Conservation (phyloP, 2,113 vertebrate species). For the Antidorcas marsupialis region DNA sequence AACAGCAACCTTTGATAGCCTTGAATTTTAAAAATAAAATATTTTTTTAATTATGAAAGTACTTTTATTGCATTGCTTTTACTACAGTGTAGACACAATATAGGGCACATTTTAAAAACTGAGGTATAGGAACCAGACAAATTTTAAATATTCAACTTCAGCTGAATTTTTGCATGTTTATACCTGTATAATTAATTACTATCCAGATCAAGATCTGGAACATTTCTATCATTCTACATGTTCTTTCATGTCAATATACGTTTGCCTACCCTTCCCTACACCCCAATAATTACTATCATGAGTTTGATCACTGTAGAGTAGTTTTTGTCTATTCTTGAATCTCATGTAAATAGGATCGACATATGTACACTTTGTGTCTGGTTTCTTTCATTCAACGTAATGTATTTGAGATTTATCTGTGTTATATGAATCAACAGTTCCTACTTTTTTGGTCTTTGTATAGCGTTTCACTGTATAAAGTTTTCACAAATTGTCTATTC, state of each 20-base stretch:
- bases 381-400: background rate
- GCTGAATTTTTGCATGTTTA: background rate
- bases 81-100: background rate
- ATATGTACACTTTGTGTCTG: background rate
- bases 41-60: background rate
- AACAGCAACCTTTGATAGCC: background rate
- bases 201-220: background rate
- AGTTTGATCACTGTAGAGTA: background rate
- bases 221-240: background rate
- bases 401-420: background rate
- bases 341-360: background rate
- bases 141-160: background rate
- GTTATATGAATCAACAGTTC: background rate
- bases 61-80: background rate
- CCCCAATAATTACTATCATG: background rate
- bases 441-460: background rate
- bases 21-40: background rate
- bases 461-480: background rate
- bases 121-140: background rate
- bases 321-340: background rate
- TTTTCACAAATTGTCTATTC: background rate
- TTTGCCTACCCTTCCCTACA: background rate
- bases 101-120: background rate
- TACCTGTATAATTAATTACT: background rate
- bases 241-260: background rate